phyloP scores from a whole-genome alignment of 1,140 invertebrate species.

The Neodiprion virginianus region DNA sequence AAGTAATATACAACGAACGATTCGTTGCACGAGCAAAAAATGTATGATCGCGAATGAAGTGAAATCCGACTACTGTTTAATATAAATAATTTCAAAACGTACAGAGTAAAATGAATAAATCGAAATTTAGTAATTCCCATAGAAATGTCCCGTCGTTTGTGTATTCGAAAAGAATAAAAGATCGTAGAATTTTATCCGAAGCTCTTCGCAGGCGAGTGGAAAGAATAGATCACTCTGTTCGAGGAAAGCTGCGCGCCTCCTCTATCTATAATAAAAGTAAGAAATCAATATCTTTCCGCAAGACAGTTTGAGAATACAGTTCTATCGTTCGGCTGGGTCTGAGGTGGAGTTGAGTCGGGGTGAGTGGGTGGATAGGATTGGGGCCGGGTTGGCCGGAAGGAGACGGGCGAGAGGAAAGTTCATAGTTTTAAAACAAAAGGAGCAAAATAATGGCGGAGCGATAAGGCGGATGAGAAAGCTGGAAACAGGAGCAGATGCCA shows the following conservation, averaged over 20 bases:
- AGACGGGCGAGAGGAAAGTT: constrained; percentile 5
- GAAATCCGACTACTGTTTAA: no score
- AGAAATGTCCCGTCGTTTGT: no score
- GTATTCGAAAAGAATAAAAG: no score
- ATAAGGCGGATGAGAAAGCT: constrained; percentile 43
- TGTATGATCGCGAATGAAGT: no score
- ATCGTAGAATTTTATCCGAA: background rate
- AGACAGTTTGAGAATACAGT: background rate
- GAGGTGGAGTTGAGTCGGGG: constrained; percentile 53
- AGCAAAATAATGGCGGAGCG: constrained; percentile 16
- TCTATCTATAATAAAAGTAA: background rate
- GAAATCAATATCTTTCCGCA: constrained; percentile 4
- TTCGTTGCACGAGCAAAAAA: no score
- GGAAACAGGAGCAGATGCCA: constrained; percentile 43
- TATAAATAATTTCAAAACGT: no score
- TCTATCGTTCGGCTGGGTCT: constrained; percentile 44
- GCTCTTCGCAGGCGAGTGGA: background rate
- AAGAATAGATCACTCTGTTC: background rate
- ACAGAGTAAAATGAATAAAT: no score
- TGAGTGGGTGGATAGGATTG: constrained; percentile 37
- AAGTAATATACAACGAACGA: no score
- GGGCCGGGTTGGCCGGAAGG: constrained; percentile 22
- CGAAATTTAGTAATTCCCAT: no score
- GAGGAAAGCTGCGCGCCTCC: background rate
- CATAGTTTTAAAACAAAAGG: constrained; percentile 8